Evolutionary conservation across 2,888 invertebrate genomes (phyloP), one percentile per base, ranked within the genome.

Genomic region (Phortica magna): DNA sequence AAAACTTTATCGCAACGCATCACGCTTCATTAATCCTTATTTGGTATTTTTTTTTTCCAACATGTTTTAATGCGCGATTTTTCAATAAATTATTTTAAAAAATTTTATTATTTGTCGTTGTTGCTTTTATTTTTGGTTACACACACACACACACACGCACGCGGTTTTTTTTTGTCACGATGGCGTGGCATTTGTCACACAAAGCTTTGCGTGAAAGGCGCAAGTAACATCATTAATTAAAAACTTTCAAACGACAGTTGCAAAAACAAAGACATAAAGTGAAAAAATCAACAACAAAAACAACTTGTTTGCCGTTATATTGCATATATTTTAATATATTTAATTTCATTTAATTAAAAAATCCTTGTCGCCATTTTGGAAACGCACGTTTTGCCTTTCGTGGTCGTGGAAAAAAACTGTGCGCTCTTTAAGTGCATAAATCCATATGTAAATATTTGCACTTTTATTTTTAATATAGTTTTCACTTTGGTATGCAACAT

Each of bases 1-100:
- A 12, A 31, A 65, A 71, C 31, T 65, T 78, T 81, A 79, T 79
- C 76, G 76, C 57, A 71, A 76, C 31, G 57, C 76, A 77, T 78
- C 70, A 79, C 75, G 78, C 78, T 78, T 76, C 78, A 81, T 81
- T 81, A 81, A 81, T 81, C 79, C 65, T 80, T 53, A 71, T 78
- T 76, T 55, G 55, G 31, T 41, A 65, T 65, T 14, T 53, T 65
- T 17, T 48, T 4, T 72, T 72, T 55, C 2, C 14, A n/a, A 39
- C 41, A 41, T 9, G 6, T 55, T 53, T 64, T 53, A 41, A 41
- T 59, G 22, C 22, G 7, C 17, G 19, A 48, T 73, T 64, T 55
- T 67, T 71, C 48, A 48, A 48, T 48, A 48, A 48, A 48, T 61
- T 53, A 67, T 74, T 65, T 64, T 73, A 41, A 43, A 73, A 19